Evolutionary conservation across 2,888 invertebrate genomes (phyloP).

Genomic region (Ornithoptera priamus): DNA sequence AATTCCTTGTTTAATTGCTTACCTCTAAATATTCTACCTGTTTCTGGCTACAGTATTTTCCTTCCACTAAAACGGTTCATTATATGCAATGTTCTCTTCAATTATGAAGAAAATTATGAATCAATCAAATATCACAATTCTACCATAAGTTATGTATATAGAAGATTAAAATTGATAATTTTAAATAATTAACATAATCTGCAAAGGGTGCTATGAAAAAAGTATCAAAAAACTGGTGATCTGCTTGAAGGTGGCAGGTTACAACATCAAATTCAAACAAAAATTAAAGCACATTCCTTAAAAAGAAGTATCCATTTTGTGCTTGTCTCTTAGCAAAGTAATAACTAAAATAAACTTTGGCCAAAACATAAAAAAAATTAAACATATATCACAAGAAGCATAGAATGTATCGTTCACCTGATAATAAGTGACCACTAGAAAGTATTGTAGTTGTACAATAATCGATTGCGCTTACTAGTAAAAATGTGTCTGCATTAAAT

Average conservation of each 20-base stretch:
- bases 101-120: background rate
- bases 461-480: constrained; percentile 4
- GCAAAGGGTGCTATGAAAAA: background rate
- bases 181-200: background rate
- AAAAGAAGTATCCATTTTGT: constrained; percentile 20
- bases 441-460: background rate
- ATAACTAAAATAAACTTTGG: constrained; percentile 71
- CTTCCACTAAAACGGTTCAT: background rate
- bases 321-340: constrained; percentile 51
- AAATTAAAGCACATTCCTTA: constrained; percentile 21
- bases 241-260: background rate
- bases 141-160: background rate
- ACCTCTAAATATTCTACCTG: constrained; percentile 1
- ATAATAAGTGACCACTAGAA: background rate
- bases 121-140: constrained; percentile 1
- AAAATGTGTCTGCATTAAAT: constrained; percentile 18
- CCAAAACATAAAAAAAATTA: constrained; percentile 45
- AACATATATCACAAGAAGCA: constrained; percentile 54
- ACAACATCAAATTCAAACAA: background rate
- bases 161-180: background rate
- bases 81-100: background rate
- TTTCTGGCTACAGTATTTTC: constrained; percentile 16
- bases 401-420: constrained; percentile 39
- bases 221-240: background rate
- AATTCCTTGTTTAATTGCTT: constrained; percentile 8